Conservation (phyloP, 2,888 invertebrate genomes). For the Drepanosiphum platanoidis region DNA sequence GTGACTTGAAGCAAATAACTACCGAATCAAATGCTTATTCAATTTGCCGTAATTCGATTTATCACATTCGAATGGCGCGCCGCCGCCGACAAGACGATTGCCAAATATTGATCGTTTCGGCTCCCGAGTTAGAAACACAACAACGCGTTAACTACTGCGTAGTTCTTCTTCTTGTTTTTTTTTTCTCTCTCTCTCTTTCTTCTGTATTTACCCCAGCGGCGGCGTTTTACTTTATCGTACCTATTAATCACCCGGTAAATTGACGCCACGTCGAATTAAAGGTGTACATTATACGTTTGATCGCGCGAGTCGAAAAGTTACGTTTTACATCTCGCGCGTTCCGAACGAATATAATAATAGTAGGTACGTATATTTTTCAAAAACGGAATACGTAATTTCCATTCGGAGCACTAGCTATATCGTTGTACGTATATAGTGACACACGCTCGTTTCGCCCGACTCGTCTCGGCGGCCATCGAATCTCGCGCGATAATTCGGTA, state of each 20-base stretch:
- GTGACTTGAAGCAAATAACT: background rate
- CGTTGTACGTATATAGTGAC: too few species aligned
- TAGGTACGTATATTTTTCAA: too few species aligned
- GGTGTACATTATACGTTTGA: background rate
- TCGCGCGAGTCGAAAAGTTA: too few species aligned
- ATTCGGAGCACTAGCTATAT: too few species aligned
- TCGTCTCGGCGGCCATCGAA: too few species aligned
- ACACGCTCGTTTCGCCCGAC: too few species aligned
- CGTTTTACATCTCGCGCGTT: too few species aligned
- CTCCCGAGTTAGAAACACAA: background rate
- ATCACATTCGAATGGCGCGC: background rate
- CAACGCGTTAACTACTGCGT: background rate
- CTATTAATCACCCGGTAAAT: constrained; percentile 20
- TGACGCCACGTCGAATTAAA: background rate
- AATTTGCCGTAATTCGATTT: constrained; percentile 11
- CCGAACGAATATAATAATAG: too few species aligned
- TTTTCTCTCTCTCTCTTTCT: background rate
- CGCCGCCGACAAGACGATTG: background rate
- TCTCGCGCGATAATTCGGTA: too few species aligned
- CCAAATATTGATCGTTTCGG: constrained; percentile 7
- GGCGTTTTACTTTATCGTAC: background rate
- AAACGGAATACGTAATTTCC: too few species aligned
- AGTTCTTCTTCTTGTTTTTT: background rate
- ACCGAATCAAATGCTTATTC: constrained; percentile 11
- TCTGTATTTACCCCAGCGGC: background rate